phyloP scores from a whole-genome alignment of 2,888 invertebrate genomes.

The Sinohyriopsis cumingii region DNA sequence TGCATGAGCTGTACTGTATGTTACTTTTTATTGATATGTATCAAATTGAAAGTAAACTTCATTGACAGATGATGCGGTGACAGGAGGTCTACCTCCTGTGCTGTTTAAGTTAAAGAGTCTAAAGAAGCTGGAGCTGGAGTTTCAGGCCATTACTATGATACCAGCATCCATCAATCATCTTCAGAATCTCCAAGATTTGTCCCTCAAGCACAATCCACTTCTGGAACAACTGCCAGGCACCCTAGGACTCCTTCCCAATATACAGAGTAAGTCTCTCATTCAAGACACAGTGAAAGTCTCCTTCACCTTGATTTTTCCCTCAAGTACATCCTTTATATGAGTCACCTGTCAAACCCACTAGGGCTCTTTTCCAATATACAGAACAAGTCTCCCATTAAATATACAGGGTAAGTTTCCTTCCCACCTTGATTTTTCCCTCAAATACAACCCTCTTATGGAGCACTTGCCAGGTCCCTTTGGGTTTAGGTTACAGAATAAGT shows the following conservation, averaged over 20 bases:
- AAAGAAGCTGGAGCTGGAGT: constrained; percentile 51
- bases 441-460: constrained; percentile 54
- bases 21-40: no score
- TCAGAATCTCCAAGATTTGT: constrained; percentile 48
- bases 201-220: constrained; percentile 53
- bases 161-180: constrained; percentile 58
- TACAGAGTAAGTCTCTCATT: constrained; percentile 47
- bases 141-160: constrained; percentile 59
- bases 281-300: neutral
- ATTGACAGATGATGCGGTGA: constrained; percentile 29
- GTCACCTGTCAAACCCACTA: constrained; percentile 50
- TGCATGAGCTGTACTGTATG: no score
- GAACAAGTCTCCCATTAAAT: constrained; percentile 33
- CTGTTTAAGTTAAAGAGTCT: constrained; percentile 52
- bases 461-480: constrained; percentile 54
- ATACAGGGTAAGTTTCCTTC: neutral
- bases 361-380: constrained; percentile 55
- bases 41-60: no score
- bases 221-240: constrained; percentile 54
- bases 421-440: constrained; percentile 46
- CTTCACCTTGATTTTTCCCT: constrained; percentile 45
- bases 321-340: constrained; percentile 52
- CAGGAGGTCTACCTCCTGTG: constrained; percentile 60
- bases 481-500: constrained; percentile 43
- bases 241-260: constrained; percentile 53